A percentile compares a stretch with the other conserved stretches of the same genome.
Conservation (phyloP, 2,797 vertebrate genomes). For the Syncerus caffer region DNA sequence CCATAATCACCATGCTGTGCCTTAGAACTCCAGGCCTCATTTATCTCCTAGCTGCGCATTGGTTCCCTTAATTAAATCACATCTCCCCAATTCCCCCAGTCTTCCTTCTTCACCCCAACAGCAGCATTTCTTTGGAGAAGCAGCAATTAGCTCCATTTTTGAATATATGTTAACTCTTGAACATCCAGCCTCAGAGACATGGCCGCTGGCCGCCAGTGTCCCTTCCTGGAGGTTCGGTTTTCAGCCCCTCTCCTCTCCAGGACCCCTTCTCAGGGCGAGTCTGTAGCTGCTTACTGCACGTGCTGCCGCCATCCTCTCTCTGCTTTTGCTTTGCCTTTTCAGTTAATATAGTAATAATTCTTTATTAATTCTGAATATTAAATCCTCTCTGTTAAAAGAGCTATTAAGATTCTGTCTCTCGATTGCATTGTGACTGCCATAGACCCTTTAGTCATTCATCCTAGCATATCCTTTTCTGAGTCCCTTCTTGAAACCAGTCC, state of each 20-base stretch:
- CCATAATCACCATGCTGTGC: not conserved
- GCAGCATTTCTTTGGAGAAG: not conserved
- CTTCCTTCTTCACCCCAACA: not conserved
- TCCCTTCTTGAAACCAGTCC: not conserved
- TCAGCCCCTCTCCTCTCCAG: no score
- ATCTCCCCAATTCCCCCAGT: not conserved
- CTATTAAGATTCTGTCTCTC: not conserved
- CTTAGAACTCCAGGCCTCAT: not conserved
- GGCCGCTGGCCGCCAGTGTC: accelerated
- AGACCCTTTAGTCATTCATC: not conserved
- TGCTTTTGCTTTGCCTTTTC: not conserved
- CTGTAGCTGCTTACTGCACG: no score
- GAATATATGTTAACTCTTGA: not conserved
- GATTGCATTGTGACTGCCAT: not conserved
- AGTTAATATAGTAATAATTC: not conserved
- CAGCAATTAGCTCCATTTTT: not conserved
- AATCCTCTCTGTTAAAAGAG: not conserved
- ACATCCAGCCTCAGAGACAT: not conserved
- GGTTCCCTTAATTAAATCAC: not conserved
- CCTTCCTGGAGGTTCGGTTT: not conserved
- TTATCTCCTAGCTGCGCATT: not conserved
- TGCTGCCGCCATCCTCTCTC: not conserved
- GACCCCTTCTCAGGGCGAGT: not conserved
- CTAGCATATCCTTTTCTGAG: not conserved
- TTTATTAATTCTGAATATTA: not conserved